phyloP scores from a whole-genome alignment of 2,888 invertebrate species.

The Tinea trinotella region DNA sequence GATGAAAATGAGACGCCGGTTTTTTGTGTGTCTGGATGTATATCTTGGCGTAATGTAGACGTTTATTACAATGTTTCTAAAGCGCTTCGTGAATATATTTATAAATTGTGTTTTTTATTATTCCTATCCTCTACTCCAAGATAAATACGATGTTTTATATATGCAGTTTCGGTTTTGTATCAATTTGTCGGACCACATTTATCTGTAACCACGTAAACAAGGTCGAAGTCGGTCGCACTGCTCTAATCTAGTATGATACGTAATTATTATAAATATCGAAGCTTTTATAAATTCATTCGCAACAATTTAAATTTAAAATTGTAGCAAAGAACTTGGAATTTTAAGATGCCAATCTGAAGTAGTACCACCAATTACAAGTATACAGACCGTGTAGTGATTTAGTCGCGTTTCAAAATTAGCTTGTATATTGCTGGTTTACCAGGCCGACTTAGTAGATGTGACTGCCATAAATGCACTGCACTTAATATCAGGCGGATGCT shows the following conservation, averaged over 20 bases:
- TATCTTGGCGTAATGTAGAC: conserved; percentile 1
- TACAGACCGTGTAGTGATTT: too few species aligned
- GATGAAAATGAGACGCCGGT: neutral
- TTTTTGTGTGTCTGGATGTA: neutral
- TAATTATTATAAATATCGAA: too few species aligned
- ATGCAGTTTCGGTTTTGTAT: conserved; percentile 1
- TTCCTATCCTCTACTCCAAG: neutral
- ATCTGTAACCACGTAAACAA: neutral
- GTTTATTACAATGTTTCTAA: conserved; percentile 2
- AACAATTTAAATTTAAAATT: too few species aligned
- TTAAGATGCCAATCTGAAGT: too few species aligned
- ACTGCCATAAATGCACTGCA: too few species aligned
- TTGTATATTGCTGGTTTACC: too few species aligned
- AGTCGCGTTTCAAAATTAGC: too few species aligned
- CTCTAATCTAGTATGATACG: neutral
- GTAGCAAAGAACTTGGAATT: too few species aligned
- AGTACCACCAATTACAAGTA: too few species aligned
- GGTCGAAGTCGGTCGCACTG: neutral
- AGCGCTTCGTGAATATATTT: neutral
- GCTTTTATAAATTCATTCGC: too few species aligned
- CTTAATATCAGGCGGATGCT: too few species aligned
- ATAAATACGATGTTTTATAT: neutral
- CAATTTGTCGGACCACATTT: neutral
- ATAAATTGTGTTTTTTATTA: neutral
- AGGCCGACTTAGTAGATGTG: too few species aligned